Evolutionary conservation across 2,797 vertebrate genomes (phyloP).

Genomic region (Lindbergichthys nudifrons): DNA sequence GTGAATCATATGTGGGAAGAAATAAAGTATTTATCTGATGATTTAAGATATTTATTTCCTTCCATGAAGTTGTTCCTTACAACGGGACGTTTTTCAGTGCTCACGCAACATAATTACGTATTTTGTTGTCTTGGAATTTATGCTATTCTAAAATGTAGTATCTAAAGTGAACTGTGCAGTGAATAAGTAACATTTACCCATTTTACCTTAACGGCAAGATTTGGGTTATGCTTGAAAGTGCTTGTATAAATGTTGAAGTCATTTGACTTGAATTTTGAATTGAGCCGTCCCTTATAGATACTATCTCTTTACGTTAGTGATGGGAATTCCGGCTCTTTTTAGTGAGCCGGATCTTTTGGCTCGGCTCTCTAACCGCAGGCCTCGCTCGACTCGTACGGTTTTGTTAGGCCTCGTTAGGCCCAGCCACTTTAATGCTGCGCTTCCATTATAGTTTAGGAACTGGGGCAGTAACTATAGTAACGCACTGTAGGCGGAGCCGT

Average conservation of each 20-base stretch:
- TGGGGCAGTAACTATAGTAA: too few relatives aligned
- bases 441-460: too few relatives aligned
- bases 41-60: constrained; percentile 44
- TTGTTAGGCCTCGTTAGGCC: too few relatives aligned
- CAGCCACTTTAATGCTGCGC: too few relatives aligned
- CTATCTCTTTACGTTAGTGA: too few relatives aligned
- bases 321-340: too few relatives aligned
- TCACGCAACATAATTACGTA: constrained; percentile 50
- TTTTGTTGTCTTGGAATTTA: constrained; percentile 37
- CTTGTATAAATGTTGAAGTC: not conserved
- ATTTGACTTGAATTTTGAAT: too few relatives aligned
- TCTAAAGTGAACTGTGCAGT: constrained; percentile 17
- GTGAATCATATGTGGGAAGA: constrained; percentile 40
- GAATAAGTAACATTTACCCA: constrained; percentile 10
- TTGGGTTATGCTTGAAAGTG: not conserved
- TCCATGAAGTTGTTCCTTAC: constrained; percentile 29
- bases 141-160: constrained; percentile 24
- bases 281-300: too few relatives aligned
- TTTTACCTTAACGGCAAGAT: not conserved
- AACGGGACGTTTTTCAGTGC: constrained; percentile 30
- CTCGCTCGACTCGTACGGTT: too few relatives aligned
- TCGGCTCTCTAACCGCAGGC: too few relatives aligned
- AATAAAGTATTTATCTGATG: constrained; percentile 40
- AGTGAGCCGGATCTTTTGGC: too few relatives aligned
- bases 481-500: too few relatives aligned